These are phyloP conservation scores for Erythrocercus mccallii DNA, from an alignment of 2,113 vertebrate species.

Conservation along the genomic window DNA sequence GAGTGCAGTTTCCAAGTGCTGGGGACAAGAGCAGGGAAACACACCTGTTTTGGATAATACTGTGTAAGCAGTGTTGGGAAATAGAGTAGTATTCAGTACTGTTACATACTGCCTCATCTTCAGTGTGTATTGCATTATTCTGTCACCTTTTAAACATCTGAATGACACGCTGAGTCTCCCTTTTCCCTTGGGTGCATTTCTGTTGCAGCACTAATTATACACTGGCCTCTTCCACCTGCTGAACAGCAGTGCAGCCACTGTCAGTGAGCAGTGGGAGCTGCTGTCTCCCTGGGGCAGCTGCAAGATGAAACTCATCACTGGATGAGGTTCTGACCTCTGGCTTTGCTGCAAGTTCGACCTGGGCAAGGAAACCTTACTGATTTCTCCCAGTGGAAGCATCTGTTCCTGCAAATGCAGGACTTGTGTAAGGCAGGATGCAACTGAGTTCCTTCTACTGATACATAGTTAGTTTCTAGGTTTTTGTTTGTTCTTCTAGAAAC, in stretches of 20 bases:
- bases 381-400: background rate
- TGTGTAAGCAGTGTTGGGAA: background rate
- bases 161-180: background rate
- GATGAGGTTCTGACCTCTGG: background rate
- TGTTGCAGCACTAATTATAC: background rate
- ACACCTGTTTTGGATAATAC: background rate
- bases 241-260: background rate
- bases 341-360: background rate
- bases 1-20: background rate
- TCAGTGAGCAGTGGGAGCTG: background rate
- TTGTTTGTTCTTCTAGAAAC: background rate
- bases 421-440: background rate
- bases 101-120: background rate
- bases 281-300: background rate
- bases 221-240: background rate
- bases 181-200: background rate
- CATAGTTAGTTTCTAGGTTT: background rate
- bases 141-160: background rate
- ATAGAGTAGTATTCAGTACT: background rate
- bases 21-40: background rate
- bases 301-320: background rate
- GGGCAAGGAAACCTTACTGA: background rate
- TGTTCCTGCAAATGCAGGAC: background rate
- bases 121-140: background rate
- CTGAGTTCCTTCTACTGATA: background rate